These are phyloP conservation scores for Cricetomys ansorgei DNA, from an alignment of 2,113 vertebrate genomes.

Conservation along the genomic window DNA sequence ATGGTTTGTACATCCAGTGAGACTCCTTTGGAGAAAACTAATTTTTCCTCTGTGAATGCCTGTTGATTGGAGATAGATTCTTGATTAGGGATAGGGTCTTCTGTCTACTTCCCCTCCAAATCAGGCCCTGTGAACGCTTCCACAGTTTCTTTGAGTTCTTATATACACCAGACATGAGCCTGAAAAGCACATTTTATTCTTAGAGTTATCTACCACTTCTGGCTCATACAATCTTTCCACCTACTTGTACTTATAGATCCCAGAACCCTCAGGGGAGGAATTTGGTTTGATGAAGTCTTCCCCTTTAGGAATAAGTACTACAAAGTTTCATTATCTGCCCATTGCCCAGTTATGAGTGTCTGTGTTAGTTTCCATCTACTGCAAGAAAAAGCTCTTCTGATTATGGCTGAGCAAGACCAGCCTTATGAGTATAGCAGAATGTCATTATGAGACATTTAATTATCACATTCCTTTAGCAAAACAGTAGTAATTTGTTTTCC, in stretches of 20 bases:
- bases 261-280: fast-evolving
- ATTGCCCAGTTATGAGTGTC: background rate
- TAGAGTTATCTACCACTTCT: background rate
- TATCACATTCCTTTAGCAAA: background rate
- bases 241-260: background rate
- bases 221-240: background rate
- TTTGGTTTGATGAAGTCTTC: background rate
- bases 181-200: background rate
- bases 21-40: background rate
- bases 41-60: background rate
- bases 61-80: background rate
- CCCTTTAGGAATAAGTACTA: background rate
- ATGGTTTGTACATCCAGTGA: background rate
- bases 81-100: background rate
- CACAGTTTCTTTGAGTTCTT: background rate
- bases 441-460: background rate
- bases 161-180: background rate
- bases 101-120: background rate
- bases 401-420: background rate
- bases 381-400: background rate
- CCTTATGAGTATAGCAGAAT: background rate
- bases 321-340: background rate
- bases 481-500: background rate
- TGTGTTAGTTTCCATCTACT: background rate
- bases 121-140: background rate